These are phyloP conservation scores for Mustela nigripes DNA, from an alignment of 2,113 vertebrate species.

Conservation along the genomic window DNA sequence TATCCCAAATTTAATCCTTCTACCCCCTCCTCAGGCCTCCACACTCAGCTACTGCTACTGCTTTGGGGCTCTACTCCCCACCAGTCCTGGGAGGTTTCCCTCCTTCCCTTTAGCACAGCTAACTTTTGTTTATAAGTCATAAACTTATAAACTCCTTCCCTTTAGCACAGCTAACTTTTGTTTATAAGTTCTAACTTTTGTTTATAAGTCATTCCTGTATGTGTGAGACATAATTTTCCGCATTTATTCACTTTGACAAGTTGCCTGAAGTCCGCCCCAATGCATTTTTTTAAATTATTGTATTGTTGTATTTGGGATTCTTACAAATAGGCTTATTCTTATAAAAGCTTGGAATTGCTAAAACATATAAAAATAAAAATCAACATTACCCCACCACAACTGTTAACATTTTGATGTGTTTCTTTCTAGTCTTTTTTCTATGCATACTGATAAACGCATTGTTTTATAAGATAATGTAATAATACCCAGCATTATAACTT, in stretches of 20 bases:
- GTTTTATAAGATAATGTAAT: background rate
- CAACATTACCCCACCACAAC: background rate
- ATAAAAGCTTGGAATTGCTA: constrained; percentile 3
- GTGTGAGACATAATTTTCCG: background rate
- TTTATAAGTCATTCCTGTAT: background rate
- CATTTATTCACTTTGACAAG: background rate
- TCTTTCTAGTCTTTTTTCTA: constrained; percentile 18
- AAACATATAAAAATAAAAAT: constrained; percentile 38
- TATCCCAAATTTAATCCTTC: background rate
- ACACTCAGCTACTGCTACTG: background rate
- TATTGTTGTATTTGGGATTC: background rate
- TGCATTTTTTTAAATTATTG: background rate
- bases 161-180: background rate
- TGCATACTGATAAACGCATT: background rate
- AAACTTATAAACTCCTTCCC: too few species aligned
- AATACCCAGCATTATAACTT: background rate
- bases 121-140: background rate
- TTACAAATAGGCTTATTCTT: background rate
- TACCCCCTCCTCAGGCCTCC: background rate
- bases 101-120: background rate
- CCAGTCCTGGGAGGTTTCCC: background rate
- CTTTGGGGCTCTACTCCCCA: background rate
- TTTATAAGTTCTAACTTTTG: too few species aligned
- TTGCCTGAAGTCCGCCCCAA: background rate
- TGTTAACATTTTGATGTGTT: background rate